phyloP scores from a whole-genome alignment of 2,113 vertebrate genomes.

The Strix uralensis region DNA sequence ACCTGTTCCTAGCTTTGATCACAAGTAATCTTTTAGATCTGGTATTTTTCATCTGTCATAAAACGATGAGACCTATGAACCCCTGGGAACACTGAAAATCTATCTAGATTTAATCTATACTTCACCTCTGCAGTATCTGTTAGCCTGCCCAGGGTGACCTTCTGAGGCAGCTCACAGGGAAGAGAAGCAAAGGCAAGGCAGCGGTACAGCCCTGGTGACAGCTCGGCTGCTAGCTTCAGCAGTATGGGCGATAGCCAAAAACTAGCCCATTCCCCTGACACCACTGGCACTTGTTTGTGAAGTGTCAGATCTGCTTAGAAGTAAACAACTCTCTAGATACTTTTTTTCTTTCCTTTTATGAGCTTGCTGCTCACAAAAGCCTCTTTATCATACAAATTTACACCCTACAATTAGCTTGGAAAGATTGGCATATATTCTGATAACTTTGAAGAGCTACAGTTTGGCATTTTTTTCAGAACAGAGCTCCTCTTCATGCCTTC shows the following conservation, averaged over 20 bases:
- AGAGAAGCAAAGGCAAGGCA: too few relatives aligned
- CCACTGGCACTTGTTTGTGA: not conserved
- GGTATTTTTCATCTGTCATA: not conserved
- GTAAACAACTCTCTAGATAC: not conserved
- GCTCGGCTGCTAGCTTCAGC: not conserved
- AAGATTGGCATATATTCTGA: not conserved
- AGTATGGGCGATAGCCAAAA: not conserved
- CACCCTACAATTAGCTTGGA: not conserved
- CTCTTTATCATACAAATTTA: not conserved
- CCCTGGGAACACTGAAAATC: not conserved
- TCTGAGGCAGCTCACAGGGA: not conserved
- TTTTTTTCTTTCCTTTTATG: accelerated
- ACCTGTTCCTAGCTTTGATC: too few relatives aligned
- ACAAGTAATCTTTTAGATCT: not conserved
- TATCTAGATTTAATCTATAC: accelerated
- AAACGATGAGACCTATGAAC: accelerated
- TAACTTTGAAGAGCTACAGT: not conserved
- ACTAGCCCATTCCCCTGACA: not conserved
- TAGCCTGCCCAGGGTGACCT: not conserved
- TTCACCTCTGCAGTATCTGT: not conserved
- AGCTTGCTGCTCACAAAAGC: not conserved
- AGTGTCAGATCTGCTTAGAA: not conserved
- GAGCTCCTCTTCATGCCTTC: not conserved
- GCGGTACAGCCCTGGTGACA: not conserved
- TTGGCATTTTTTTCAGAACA: not conserved